Evolutionary conservation across 2,113 vertebrate genomes (phyloP).

Genomic region (Cathartes aura): DNA sequence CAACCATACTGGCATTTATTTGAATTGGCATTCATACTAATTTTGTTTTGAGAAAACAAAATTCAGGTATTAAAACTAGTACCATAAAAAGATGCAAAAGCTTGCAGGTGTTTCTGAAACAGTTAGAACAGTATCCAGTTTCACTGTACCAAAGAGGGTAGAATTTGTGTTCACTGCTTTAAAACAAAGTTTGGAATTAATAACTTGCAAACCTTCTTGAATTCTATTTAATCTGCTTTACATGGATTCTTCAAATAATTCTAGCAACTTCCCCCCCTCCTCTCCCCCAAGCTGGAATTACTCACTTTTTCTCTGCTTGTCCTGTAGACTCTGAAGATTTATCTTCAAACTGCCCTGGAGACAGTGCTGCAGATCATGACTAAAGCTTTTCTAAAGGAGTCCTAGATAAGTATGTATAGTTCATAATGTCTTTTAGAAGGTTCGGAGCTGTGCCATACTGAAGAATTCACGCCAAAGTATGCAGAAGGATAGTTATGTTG

Average conservation of each 20-base stretch:
- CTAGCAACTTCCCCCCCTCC: neutral
- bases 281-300: neutral
- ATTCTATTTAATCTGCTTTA: neutral
- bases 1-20: neutral
- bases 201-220: neutral
- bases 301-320: neutral
- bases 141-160: neutral
- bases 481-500: neutral
- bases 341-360: conserved; percentile 89
- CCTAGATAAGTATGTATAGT: neutral
- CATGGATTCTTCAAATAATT: neutral
- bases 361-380: conserved; percentile 89
- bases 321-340: conserved; percentile 88
- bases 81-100: neutral
- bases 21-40: neutral
- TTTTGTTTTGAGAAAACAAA: neutral
- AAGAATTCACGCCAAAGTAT: neutral
- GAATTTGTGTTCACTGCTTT: neutral
- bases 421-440: neutral
- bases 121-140: neutral
- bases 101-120: neutral
- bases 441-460: neutral
- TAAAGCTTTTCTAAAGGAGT: conserved; percentile 39
- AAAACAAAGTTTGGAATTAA: neutral
- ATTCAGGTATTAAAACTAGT: neutral